phyloP scores from a whole-genome alignment of 1,140 invertebrate species.

The Euura lappo region DNA sequence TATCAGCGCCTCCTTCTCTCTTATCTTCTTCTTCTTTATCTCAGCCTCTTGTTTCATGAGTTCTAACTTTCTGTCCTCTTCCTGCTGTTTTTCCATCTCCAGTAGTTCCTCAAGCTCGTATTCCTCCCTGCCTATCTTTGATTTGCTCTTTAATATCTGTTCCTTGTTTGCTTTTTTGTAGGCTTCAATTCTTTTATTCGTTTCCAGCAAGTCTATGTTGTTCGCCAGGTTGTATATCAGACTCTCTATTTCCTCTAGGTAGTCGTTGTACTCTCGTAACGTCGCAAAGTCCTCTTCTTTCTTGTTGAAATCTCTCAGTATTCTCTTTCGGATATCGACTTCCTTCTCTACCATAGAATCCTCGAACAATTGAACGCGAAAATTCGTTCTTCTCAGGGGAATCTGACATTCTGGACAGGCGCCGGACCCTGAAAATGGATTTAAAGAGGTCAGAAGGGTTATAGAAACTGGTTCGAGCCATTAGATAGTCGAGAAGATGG shows the following conservation, averaged over 20 bases:
- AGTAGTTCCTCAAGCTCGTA: constrained; percentile 88
- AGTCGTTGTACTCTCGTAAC: constrained; percentile 89
- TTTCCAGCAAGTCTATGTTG: constrained; percentile 88
- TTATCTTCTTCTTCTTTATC: constrained; percentile 81
- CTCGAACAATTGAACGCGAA: constrained; percentile 94
- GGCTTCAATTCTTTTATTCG: constrained; percentile 90
- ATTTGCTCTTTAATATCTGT: constrained; percentile 86
- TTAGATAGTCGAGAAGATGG: constrained; percentile 7
- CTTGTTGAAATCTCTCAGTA: constrained; percentile 91
- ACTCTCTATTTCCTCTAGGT: constrained; percentile 89
- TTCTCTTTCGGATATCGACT: constrained; percentile 90
- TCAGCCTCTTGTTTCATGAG: constrained; percentile 71
- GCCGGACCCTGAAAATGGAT: constrained; percentile 76
- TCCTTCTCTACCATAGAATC: constrained; percentile 97
- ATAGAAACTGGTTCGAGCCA: constrained; percentile 5
- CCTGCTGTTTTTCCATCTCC: constrained; percentile 80
- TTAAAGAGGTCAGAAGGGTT: background rate
- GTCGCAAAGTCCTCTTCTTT: constrained; percentile 88
- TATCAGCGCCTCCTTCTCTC: constrained; percentile 88
- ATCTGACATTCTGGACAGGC: constrained; percentile 92
- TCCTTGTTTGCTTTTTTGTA: constrained; percentile 96
- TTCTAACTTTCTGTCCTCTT: constrained; percentile 70
- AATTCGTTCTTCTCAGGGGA: constrained; percentile 86
- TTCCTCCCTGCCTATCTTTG: constrained; percentile 72
- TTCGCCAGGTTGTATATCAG: constrained; percentile 93